Evolutionary conservation across 2,888 invertebrate species (phyloP).

Genomic region (Lathronympha strigana): DNA sequence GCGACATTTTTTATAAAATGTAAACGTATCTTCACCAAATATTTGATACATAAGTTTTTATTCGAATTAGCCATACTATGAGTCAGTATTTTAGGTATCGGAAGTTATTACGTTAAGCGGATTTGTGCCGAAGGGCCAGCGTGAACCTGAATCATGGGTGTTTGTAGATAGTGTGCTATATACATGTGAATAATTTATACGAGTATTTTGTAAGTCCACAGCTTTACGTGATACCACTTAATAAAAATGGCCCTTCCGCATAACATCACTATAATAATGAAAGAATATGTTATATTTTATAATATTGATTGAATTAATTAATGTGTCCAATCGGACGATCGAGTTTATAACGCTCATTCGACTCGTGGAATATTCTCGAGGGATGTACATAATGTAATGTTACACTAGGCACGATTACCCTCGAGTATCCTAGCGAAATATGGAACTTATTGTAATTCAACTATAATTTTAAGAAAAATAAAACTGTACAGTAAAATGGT

Average conservation of each 20-base stretch:
- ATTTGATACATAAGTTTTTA: constrained; percentile 82
- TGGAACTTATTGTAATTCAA: constrained; percentile 65
- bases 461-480: constrained; percentile 65
- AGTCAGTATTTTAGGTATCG: constrained; percentile 80
- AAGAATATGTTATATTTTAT: constrained; percentile 79
- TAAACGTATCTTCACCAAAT: constrained; percentile 81
- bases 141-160: constrained; percentile 74
- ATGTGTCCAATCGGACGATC: constrained; percentile 70
- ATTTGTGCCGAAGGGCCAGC: constrained; percentile 76
- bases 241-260: constrained; percentile 75
- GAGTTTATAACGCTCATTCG: constrained; percentile 78
- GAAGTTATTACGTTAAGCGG: constrained; percentile 70
- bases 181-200: constrained; percentile 84
- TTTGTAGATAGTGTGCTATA: constrained; percentile 84
- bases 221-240: constrained; percentile 81
- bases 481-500: constrained; percentile 80
- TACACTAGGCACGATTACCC: constrained; percentile 63
- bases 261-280: constrained; percentile 62
- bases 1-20: constrained; percentile 71
- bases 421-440: constrained; percentile 69
- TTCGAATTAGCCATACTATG: constrained; percentile 81
- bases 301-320: constrained; percentile 69
- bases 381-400: constrained; percentile 75
- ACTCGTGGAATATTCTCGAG: constrained; percentile 63
- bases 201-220: constrained; percentile 83